phyloP scores from a whole-genome alignment of 2,797 vertebrate species.

The Borostomias antarcticus region DNA sequence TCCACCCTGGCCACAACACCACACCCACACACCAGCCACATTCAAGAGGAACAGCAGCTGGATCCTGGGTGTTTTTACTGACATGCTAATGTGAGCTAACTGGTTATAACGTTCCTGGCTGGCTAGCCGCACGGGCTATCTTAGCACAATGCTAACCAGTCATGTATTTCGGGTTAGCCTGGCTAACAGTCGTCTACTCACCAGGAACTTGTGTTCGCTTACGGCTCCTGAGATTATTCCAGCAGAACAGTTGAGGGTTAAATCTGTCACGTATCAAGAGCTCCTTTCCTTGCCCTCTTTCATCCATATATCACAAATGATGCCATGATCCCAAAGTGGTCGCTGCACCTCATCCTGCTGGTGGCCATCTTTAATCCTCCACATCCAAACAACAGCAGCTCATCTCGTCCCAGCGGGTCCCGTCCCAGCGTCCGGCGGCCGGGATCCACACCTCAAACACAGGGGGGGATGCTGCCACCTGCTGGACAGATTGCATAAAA shows the following conservation, averaged over 20 bases:
- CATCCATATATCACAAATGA: constrained; percentile 67
- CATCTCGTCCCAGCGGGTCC: constrained; percentile 24
- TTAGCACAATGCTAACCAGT: constrained; percentile 28
- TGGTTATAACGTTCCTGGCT: constrained; percentile 24
- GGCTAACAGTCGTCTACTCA: constrained; percentile 50
- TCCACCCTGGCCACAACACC: not conserved
- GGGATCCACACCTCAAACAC: not conserved
- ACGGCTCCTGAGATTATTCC: constrained; percentile 34
- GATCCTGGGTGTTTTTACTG: not conserved
- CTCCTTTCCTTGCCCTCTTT: constrained; percentile 33
- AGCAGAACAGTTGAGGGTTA: constrained; percentile 26
- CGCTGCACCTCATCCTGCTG: constrained; percentile 57
- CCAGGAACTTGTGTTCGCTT: constrained; percentile 39
- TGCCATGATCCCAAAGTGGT: constrained; percentile 52
- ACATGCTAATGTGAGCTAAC: not conserved
- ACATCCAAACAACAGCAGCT: constrained; percentile 67
- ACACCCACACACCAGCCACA: not conserved
- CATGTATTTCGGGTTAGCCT: constrained; percentile 19
- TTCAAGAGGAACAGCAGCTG: not conserved
- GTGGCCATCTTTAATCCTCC: constrained; percentile 80
- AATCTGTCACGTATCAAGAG: constrained; percentile 27
- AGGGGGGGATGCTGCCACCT: too few species aligned
- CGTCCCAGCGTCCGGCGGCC: not conserved
- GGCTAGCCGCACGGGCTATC: constrained; percentile 12
- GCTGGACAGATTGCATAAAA: too few species aligned